These are phyloP conservation scores for Lasius fuliginosus DNA, from an alignment of 2,888 invertebrate species.

Conservation along the genomic window DNA sequence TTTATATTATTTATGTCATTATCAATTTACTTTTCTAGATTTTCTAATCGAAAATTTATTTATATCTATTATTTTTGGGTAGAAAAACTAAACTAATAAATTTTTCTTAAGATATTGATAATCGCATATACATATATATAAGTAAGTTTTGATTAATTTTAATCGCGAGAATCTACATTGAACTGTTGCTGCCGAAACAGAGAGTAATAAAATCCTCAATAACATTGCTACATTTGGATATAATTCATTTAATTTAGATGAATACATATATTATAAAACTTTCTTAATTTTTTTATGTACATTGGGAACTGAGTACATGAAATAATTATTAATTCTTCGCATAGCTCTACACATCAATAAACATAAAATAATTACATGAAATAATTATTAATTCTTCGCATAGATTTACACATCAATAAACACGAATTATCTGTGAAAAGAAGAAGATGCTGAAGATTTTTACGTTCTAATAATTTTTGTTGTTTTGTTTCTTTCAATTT, in stretches of 20 bases:
- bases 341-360: too few relatives aligned
- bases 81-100: not conserved
- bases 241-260: not conserved
- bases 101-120: not conserved
- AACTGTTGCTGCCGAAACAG: not conserved
- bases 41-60: not conserved
- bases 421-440: too few relatives aligned
- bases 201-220: not conserved
- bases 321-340: too few relatives aligned
- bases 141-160: not conserved
- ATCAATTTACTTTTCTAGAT: not conserved
- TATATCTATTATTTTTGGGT: not conserved
- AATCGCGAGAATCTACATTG: not conserved
- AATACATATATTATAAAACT: not conserved
- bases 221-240: not conserved
- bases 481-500: not conserved
- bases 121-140: not conserved
- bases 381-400: too few relatives aligned
- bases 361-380: too few relatives aligned
- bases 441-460: too few relatives aligned
- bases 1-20: not conserved
- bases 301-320: too few relatives aligned
- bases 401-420: too few relatives aligned
- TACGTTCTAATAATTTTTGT: too few relatives aligned
- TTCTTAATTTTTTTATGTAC: too few relatives aligned